Evolutionary conservation across 2,797 vertebrate genomes (phyloP), one percentile per base, ranked within the genome.

Genomic region (Chiroxiphia lanceolata): DNA sequence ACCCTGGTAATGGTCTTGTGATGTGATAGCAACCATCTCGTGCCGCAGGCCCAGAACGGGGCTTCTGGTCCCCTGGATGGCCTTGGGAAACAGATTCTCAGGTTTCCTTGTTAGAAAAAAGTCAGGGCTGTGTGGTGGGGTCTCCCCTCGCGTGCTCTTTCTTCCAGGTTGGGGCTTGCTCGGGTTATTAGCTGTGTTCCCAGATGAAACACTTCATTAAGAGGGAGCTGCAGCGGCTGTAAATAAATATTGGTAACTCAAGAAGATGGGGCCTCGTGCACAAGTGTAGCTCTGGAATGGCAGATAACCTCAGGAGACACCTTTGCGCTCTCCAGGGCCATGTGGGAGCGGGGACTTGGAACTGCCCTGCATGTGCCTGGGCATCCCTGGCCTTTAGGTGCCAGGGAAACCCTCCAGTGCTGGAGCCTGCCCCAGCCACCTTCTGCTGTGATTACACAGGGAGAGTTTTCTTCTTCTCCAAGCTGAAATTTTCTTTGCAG

Each of bases 161-260:
- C 42, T 70, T 79, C 53, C 64, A 78, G 56, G 12, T 48, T 76
- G 14, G 26, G 27, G 42, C 51, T 93, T 2, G 0, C 20, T 60
- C 3, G 2, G 51, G 22, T 82, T 84, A 64, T 80, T 74, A 85
- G 59, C 70, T 78, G 86, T 77, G 64, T 57, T 93, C 71, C 64
- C 94, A 87, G 81, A 80, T 87, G 57, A 91, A 95, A 64, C 75
- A 68, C 48, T 74, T 87, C 56, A 51, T 83, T 87, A 71, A 77
- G 44, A 33, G 13, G 68, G 92, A 87, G 83, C 64, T 93, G 81
- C 57, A 60, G 40, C 1, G 1, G 47, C 78, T 89, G 78, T 67
- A 87, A 84, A 60, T 82, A 67, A 94, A 76, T 80, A 42, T 23
- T 51, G 64, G 63, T 76, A 63, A 34, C 59, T 95, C 60, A 34